Conservation (phyloP, 2,113 vertebrate species). For the Zapornia atra region DNA sequence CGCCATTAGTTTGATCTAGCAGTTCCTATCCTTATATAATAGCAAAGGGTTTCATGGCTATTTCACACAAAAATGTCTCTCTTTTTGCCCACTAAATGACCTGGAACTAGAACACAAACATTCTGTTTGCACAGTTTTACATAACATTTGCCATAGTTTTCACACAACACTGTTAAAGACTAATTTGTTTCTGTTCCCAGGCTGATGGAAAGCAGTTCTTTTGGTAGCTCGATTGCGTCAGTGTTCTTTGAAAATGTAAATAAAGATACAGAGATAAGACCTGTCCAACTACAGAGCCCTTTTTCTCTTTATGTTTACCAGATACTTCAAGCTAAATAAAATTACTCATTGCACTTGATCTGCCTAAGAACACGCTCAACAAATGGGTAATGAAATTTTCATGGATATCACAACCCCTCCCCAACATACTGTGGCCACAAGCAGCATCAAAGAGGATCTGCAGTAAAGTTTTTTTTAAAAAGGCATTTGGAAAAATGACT, state of each 20-base stretch:
- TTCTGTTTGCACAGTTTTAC: constrained; percentile 65
- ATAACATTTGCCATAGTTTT: constrained; percentile 63
- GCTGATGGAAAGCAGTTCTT: constrained; percentile 58
- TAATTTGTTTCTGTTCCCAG: constrained; percentile 66
- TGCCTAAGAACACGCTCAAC: background rate
- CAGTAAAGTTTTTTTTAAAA: background rate
- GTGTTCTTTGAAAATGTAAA: constrained; percentile 65
- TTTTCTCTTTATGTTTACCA: constrained; percentile 55
- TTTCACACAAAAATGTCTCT: constrained; percentile 56
- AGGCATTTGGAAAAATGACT: background rate
- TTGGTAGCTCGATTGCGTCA: constrained; percentile 60
- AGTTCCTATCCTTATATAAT: constrained; percentile 33
- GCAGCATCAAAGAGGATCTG: background rate
- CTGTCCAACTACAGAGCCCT: constrained; percentile 32
- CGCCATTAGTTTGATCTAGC: constrained; percentile 39
- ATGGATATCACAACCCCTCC: background rate
- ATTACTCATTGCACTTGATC: constrained; percentile 18
- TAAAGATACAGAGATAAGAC: constrained; percentile 66
- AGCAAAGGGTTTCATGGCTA: constrained; percentile 23
- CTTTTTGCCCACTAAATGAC: constrained; percentile 54
- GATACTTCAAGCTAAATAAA: constrained; percentile 64
- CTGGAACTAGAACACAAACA: constrained; percentile 67
- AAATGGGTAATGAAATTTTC: constrained; percentile 2
- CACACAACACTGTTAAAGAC: constrained; percentile 51
- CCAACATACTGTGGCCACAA: background rate